Conservation (phyloP, 2,113 vertebrate species). For the Aviceda subcristata region DNA sequence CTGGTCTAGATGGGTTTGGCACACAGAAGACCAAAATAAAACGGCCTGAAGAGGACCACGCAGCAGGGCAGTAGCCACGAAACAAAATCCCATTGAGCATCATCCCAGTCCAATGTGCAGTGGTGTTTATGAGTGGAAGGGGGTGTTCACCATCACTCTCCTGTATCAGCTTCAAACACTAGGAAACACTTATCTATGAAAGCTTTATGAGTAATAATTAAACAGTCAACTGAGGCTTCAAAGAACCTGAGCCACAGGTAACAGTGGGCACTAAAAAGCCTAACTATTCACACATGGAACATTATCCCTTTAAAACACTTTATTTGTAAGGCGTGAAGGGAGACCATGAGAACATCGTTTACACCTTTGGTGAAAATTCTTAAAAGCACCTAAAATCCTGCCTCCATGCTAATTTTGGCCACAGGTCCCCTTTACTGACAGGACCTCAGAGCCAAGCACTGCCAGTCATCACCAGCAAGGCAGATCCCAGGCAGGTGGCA, state of each 20-base stretch:
- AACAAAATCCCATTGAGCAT: accelerated
- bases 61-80: background rate
- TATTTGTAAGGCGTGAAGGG: background rate
- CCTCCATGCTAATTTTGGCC: background rate
- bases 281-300: background rate
- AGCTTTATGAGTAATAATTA: background rate
- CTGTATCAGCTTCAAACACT: background rate
- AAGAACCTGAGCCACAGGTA: background rate
- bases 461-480: accelerated
- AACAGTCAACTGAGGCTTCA: background rate
- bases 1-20: background rate
- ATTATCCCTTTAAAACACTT: background rate
- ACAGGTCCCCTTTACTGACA: background rate
- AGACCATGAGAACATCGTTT: background rate
- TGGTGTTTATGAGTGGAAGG: background rate
- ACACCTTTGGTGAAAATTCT: background rate
- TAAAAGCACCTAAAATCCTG: background rate
- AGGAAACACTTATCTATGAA: background rate
- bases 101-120: background rate
- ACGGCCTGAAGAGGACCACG: background rate
- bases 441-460: background rate
- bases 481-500: background rate
- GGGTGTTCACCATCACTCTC: background rate
- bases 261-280: background rate
- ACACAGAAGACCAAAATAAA: background rate